Conservation (phyloP, 2,113 vertebrate genomes). For the Gorilla gorilla region DNA sequence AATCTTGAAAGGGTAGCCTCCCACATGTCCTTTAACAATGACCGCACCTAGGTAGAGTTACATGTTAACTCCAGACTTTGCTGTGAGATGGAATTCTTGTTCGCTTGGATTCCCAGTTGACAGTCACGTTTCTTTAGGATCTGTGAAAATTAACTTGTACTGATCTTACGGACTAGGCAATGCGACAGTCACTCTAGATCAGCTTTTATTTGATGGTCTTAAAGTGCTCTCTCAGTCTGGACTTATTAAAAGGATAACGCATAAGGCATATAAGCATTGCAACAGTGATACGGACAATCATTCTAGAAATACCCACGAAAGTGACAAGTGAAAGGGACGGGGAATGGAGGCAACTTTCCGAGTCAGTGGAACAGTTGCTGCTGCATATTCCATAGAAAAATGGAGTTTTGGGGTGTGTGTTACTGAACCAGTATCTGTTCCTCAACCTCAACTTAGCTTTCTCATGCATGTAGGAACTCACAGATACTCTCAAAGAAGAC, state of each 20-base stretch:
- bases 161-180: background rate
- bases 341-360: background rate
- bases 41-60: conserved; percentile 53
- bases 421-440: background rate
- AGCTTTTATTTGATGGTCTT: background rate
- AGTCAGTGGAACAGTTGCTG: background rate
- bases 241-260: background rate
- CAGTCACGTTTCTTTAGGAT: background rate
- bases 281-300: background rate
- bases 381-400: background rate
- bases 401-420: background rate
- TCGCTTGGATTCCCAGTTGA: background rate
- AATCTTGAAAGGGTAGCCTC: conserved; percentile 72
- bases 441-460: too few relatives aligned
- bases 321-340: rapidly evolving
- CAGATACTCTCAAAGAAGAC: rapidly evolving
- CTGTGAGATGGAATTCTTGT: background rate
- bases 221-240: background rate
- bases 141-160: background rate
- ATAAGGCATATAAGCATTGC: background rate
- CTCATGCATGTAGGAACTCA: background rate
- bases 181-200: background rate
- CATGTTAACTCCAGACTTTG: background rate
- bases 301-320: background rate
- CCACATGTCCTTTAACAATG: conserved; percentile 70